Evolutionary conservation across 2,113 vertebrate genomes (phyloP), one percentile per base, ranked within the genome.

Genomic region (Psittacara wagleri): DNA sequence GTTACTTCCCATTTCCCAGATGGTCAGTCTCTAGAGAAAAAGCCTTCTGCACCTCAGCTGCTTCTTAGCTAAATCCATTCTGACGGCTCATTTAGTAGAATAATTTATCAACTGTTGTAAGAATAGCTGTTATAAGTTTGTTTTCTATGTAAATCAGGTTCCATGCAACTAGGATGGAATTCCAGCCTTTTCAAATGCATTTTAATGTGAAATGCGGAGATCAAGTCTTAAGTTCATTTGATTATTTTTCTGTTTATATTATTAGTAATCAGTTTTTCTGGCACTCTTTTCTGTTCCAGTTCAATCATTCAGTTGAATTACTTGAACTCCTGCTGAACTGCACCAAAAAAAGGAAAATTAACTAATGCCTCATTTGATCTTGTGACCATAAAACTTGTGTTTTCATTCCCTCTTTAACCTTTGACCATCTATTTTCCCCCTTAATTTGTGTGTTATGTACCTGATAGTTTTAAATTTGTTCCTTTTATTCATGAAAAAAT

Each of bases 351-450:
- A 96, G 73, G 92, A 94, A 96, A 94, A 96, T 95, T 95, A 97
- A 96, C 95, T 91, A 96, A 96, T 94, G 94, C 94, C 93, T 97
- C 96, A 96, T 96, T 97, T 97, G 93, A 95, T 96, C 97, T 94
- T 96, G 92, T 96, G 96, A 97, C 95, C 88, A 95, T 94, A 96
- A 95, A 97, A 95, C 91, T 94, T 94, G 91, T 92, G 96, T 95
- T 96, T 97, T 95, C 96, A 94, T 94, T 94, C 92, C 77, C 94
- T 97, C 86, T 94, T 96, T 96, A 97, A 95, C 96, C 96, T 97
- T 96, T 96, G 95, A 93, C 97, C 94, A 89, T 83, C 91, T 96
- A 46, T 95, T 96, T 96, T 95, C 51, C 88, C 88, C 85, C 82
- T 90, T 96, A 96, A 97, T 97, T 96, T 96, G 94, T 90, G 87